These are phyloP conservation scores for Phengaris arion DNA, from an alignment of 2,888 invertebrate species.

Conservation along the genomic window DNA sequence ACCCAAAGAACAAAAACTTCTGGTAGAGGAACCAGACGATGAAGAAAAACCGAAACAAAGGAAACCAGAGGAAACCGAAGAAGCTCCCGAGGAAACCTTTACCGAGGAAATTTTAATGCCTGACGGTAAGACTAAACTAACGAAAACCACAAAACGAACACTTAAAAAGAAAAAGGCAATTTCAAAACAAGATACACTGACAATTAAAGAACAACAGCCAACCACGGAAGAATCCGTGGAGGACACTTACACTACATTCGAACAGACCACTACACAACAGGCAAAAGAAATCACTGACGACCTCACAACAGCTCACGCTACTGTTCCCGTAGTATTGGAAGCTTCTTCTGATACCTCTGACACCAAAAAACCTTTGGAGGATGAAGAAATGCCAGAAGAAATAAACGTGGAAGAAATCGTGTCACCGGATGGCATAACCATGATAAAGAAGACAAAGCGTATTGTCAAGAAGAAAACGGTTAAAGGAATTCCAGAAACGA, in stretches of 20 bases:
- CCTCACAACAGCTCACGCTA: background rate
- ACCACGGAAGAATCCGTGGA: background rate
- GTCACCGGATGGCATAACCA: slow-evolving; percentile 44
- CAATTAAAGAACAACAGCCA: background rate
- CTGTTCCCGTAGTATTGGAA: background rate
- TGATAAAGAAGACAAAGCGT: slow-evolving; percentile 39
- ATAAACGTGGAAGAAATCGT: slow-evolving; percentile 53
- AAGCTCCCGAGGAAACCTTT: slow-evolving; percentile 43
- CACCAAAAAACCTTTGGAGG: slow-evolving; percentile 38
- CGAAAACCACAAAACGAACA: slow-evolving; percentile 49
- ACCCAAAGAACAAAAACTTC: slow-evolving; percentile 45
- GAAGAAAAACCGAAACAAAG: slow-evolving; percentile 33
- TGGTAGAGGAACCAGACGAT: too few relatives aligned
- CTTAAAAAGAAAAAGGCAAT: slow-evolving; percentile 41
- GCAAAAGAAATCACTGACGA: slow-evolving; percentile 30
- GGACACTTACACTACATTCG: slow-evolving; percentile 46
- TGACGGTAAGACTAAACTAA: slow-evolving; percentile 47
- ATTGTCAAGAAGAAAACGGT: slow-evolving; percentile 51
- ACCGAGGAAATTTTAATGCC: slow-evolving; percentile 34
- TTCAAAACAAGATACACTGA: slow-evolving; percentile 38
- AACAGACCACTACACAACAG: slow-evolving; percentile 34
- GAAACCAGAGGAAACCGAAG: slow-evolving; percentile 40
- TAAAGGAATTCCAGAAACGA: slow-evolving; percentile 38
- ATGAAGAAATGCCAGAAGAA: slow-evolving; percentile 42
- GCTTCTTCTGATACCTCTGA: slow-evolving; percentile 36